Evolutionary conservation across 2,113 vertebrate species (phyloP), one percentile per base, ranked within the genome.

Genomic region (Dipodomys spectabilis): DNA sequence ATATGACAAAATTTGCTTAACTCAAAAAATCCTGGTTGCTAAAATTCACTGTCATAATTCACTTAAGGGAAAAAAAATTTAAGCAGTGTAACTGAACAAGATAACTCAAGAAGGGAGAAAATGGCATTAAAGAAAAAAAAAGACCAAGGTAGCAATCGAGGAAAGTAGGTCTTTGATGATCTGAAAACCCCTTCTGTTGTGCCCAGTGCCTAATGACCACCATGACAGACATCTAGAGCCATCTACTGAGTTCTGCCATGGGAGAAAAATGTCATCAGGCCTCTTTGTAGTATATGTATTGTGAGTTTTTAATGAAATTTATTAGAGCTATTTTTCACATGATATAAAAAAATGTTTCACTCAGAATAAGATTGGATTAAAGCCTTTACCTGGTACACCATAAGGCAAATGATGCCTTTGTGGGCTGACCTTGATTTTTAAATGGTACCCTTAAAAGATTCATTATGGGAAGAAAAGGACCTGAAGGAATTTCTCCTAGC

Each of bases 341-440:
- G 64, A 57, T 80, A 93, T 82, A 82, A 94, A 73, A 65, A 11
- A 57, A 53, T 3, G 16, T 27, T 80, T 79, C 89, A 65, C 28
- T 92, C 82, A 90, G 45, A 78, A 85, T 87, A 45, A 86, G 28
- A 95, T 67, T 82, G 78, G 28, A n/a, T 64, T 92, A 80, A 94
- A 91, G 75, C 7, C 18, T 65, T 60, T 79, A 19, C 64, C 74
- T 68, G 19, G 65, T 30, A 72, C 39, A 39, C 62, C 67, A 82
- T 44, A 92, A 86, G 71, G 67, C 53, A 93, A 95, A 88, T 53
- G 62, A 95, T 86, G 44, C 92, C 62, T 95, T 90, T 93, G 95
- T 92, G 95, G 92, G 71, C 82, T 94, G 92, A 97, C 97, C 97
- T 96, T 93, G 92, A 96, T 95, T 95, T 95, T 92, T 92, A 45